These are phyloP conservation scores for Barbus barbus DNA, from an alignment of 2,113 vertebrate species.

Conservation along the genomic window DNA sequence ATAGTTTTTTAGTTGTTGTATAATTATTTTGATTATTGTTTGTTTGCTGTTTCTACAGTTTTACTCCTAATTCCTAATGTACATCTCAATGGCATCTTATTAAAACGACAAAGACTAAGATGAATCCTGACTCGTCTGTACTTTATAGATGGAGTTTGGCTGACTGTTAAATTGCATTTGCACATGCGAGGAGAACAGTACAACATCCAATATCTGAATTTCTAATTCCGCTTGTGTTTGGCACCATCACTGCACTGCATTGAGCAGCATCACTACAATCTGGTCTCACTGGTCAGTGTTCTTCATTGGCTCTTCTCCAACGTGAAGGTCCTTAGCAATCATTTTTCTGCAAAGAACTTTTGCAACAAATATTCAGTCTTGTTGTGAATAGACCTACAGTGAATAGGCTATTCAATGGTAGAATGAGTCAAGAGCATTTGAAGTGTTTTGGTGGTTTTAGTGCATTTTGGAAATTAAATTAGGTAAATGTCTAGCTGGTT, in stretches of 20 bases:
- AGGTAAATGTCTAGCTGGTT: neutral
- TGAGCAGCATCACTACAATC: neutral
- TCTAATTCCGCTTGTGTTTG: neutral
- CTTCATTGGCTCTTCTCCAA: neutral
- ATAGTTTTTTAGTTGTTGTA: too few relatives aligned
- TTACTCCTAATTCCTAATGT: too few relatives aligned
- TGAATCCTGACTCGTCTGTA: neutral
- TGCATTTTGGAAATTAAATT: neutral
- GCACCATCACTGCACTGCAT: too few relatives aligned
- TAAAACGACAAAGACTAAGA: neutral
- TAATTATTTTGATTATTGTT: too few relatives aligned
- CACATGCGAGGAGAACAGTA: neutral
- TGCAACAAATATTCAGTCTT: neutral
- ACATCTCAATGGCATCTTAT: neutral
- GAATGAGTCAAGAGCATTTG: neutral
- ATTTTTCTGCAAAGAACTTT: neutral
- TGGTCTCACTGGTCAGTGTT: neutral
- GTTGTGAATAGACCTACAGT: neutral
- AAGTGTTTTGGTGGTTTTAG: neutral
- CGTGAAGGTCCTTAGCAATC: neutral
- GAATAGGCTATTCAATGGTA: neutral
- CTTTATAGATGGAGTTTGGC: neutral
- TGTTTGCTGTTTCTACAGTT: too few relatives aligned
- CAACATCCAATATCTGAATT: neutral
- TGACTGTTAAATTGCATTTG: neutral